Evolutionary conservation across 2,888 invertebrate genomes (phyloP).

Genomic region (Parnassius mnemosyne): DNA sequence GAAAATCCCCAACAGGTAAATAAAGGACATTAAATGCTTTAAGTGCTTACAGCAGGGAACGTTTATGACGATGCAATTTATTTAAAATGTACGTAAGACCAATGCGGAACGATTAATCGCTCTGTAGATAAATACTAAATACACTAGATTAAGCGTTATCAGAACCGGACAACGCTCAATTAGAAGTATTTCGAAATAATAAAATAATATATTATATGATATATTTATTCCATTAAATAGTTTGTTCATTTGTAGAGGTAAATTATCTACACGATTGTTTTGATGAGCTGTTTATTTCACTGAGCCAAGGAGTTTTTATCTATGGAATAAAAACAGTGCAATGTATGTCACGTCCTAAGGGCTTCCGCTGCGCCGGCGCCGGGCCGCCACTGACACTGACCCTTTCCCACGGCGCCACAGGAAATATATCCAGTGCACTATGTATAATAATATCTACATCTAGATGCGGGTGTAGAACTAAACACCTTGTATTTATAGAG

Average conservation of each 20-base stretch:
- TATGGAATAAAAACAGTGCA: constrained; percentile 19
- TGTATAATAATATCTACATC: not conserved
- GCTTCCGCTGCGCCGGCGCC: constrained; percentile 57
- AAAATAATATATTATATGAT: too few species aligned
- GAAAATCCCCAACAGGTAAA: too few species aligned
- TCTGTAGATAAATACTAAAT: constrained; percentile 29
- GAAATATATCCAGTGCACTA: constrained; percentile 25
- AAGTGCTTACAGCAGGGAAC: constrained; percentile 9
- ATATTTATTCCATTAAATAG: too few species aligned
- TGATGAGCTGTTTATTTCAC: too few species aligned
- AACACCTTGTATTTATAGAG: too few species aligned
- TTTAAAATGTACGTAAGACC: constrained; percentile 47
- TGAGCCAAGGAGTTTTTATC: not conserved
- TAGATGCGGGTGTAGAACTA: not conserved
- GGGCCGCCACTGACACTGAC: constrained; percentile 48
- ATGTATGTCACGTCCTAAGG: constrained; percentile 48
- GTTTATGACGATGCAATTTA: constrained; percentile 48
- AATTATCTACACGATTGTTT: too few species aligned
- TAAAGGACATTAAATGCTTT: constrained; percentile 3
- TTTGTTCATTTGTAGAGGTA: too few species aligned
- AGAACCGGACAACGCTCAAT: too few species aligned
- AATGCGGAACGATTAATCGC: constrained; percentile 31
- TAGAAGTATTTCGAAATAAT: too few species aligned
- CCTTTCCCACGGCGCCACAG: constrained; percentile 52
- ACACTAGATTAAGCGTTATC: constrained; percentile 12